A percentile compares a stretch with the other conserved stretches of the same genome.
These are phyloP conservation scores for Smithornis capensis DNA, from an alignment of 2,113 vertebrate species.

Conservation along the genomic window DNA sequence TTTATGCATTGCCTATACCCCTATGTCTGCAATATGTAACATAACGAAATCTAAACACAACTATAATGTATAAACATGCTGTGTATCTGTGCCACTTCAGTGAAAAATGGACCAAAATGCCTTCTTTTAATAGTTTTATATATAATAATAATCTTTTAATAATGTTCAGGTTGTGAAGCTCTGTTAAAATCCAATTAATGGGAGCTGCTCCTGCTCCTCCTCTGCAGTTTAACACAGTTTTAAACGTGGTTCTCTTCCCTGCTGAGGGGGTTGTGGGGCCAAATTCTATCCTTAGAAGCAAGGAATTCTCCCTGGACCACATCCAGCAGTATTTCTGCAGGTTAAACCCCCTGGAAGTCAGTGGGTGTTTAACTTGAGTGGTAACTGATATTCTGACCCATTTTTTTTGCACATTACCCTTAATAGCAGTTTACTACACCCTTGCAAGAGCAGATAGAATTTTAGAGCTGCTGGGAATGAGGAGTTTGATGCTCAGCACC, in stretches of 20 bases:
- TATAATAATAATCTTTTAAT: not conserved
- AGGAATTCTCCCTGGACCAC: conserved; percentile 4
- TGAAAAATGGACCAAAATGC: not conserved
- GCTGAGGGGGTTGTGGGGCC: not conserved
- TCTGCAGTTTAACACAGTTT: conserved; percentile 1
- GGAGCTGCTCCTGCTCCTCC: not conserved
- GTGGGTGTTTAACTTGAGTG: not conserved
- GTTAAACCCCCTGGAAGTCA: conserved; percentile 3
- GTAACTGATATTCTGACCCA: conserved; percentile 7
- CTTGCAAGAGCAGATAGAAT: not conserved
- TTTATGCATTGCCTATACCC: rapidly evolving
- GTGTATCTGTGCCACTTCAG: not conserved
- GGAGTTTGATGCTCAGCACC: not conserved
- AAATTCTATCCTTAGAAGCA: conserved; percentile 30
- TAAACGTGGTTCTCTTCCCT: not conserved
- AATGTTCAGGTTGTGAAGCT: not conserved
- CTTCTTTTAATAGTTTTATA: rapidly evolving
- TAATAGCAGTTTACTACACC: not conserved
- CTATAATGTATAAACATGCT: not conserved
- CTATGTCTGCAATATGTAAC: not conserved
- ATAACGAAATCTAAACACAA: rapidly evolving
- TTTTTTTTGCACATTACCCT: not conserved
- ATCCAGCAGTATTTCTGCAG: conserved; percentile 33
- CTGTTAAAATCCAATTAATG: not conserved
- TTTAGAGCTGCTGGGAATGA: not conserved